phyloP scores from a whole-genome alignment of 2,113 vertebrate species.

The Amblyopsis rosae region DNA sequence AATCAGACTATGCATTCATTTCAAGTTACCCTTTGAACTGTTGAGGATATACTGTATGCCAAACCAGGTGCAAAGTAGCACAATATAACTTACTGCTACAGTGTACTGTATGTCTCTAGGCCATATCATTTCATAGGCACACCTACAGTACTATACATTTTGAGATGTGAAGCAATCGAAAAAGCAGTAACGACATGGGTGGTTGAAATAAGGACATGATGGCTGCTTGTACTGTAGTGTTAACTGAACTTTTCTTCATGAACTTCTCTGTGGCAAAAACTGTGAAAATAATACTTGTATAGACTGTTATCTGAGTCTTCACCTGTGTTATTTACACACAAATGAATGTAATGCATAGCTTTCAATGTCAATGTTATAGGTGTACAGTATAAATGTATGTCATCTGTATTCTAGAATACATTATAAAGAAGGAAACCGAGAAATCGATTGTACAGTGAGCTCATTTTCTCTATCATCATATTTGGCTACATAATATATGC shows the following conservation, averaged over 20 bases:
- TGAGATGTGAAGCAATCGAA: not conserved
- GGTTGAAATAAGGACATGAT: not conserved
- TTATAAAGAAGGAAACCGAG: no score
- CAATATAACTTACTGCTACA: not conserved
- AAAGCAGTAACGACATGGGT: not conserved
- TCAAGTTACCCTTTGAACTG: conserved; percentile 17
- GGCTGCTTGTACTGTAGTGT: not conserved
- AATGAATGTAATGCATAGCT: no score
- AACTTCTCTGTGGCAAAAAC: not conserved
- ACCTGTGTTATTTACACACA: no score
- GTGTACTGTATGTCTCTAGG: not conserved
- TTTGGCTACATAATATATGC: no score
- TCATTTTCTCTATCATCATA: no score
- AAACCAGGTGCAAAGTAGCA: not conserved
- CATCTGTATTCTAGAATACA: no score
- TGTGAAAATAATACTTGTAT: not conserved
- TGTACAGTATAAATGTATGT: no score
- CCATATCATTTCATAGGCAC: not conserved
- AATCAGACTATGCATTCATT: not conserved
- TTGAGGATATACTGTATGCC: conserved; percentile 3
- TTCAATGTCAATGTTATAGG: no score
- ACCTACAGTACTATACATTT: not conserved
- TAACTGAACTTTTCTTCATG: no score
- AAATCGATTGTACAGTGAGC: no score
- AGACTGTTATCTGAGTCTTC: not conserved